Conservation (phyloP, 2,113 vertebrate species). For the Mormyrus iriodes region DNA sequence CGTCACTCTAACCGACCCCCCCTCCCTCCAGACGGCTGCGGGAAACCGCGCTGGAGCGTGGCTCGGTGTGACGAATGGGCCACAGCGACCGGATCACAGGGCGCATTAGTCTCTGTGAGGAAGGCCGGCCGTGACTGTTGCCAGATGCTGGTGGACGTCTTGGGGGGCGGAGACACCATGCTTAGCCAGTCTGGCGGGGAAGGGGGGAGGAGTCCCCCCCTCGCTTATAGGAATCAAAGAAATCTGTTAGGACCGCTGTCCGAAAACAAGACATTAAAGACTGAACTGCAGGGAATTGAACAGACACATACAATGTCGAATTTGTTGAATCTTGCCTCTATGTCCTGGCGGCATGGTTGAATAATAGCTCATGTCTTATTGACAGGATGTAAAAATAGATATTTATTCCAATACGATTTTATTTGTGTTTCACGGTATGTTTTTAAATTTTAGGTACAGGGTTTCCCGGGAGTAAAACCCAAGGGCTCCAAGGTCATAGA, state of each 20-base stretch:
- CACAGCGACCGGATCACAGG: slow-evolving; percentile 49
- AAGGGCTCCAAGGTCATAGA: neutral
- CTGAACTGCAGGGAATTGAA: neutral
- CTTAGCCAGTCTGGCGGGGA: slow-evolving; percentile 48
- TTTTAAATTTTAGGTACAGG: neutral
- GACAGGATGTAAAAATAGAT: neutral
- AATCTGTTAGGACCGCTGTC: slow-evolving; percentile 55
- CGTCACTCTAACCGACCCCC: neutral
- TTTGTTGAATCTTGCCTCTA: neutral
- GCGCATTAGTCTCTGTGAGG: slow-evolving; percentile 48
- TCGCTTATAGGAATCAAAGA: slow-evolving; percentile 52
- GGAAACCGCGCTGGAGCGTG: slow-evolving; percentile 48
- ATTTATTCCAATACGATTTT: neutral
- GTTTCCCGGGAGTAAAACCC: neutral
- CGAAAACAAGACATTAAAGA: slow-evolving; percentile 26
- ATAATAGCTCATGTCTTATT: neutral
- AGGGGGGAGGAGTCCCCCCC: too few relatives aligned
- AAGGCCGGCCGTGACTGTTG: slow-evolving; percentile 44
- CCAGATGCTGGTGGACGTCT: slow-evolving; percentile 50
- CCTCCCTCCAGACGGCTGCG: slow-evolving; percentile 1
- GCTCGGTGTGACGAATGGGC: slow-evolving; percentile 54
- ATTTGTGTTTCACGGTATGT: neutral
- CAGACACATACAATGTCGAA: neutral
- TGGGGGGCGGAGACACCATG: slow-evolving; percentile 45
- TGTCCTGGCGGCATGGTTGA: neutral